Evolutionary conservation across 2,797 vertebrate species (phyloP).

Genomic region (Pogonophryne albipinna): DNA sequence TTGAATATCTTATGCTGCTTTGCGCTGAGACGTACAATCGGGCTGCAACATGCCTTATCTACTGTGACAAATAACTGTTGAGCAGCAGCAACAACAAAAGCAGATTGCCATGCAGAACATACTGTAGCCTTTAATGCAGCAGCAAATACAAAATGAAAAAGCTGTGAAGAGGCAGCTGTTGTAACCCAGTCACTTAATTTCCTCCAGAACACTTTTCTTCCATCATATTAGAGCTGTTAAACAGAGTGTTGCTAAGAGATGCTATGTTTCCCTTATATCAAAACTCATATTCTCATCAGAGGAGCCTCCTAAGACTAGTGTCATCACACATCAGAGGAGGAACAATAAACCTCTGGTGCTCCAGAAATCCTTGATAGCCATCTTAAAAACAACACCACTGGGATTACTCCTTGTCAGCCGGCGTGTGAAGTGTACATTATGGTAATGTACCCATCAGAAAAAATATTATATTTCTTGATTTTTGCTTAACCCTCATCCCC

Average conservation of each 20-base stretch:
- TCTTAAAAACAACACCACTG: constrained; percentile 58
- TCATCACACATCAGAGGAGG: constrained; percentile 70
- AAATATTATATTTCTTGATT: constrained; percentile 73
- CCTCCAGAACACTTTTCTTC: constrained; percentile 74
- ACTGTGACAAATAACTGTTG: constrained; percentile 75
- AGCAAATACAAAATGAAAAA: constrained; percentile 70
- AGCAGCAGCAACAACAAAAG: constrained; percentile 62
- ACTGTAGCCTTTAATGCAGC: constrained; percentile 58
- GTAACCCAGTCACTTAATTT: constrained; percentile 77
- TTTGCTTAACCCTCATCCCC: constrained; percentile 73
- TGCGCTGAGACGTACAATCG: constrained; percentile 58
- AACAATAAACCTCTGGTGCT: constrained; percentile 69
- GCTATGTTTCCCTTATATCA: constrained; percentile 65
- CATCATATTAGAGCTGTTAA: constrained; percentile 76
- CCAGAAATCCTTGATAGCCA: constrained; percentile 64
- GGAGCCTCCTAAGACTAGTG: constrained; percentile 70
- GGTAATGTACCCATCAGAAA: constrained; percentile 69
- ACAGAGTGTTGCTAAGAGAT: constrained; percentile 61
- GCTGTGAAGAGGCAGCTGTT: constrained; percentile 73
- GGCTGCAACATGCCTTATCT: constrained; percentile 63
- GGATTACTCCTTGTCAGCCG: constrained; percentile 61
- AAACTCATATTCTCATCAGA: constrained; percentile 73
- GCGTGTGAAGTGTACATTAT: constrained; percentile 70
- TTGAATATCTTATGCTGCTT: constrained; percentile 40
- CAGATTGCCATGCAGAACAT: constrained; percentile 74